Evolutionary conservation across 2,888 invertebrate species (phyloP).

Genomic region (Apocheima hispidaria): DNA sequence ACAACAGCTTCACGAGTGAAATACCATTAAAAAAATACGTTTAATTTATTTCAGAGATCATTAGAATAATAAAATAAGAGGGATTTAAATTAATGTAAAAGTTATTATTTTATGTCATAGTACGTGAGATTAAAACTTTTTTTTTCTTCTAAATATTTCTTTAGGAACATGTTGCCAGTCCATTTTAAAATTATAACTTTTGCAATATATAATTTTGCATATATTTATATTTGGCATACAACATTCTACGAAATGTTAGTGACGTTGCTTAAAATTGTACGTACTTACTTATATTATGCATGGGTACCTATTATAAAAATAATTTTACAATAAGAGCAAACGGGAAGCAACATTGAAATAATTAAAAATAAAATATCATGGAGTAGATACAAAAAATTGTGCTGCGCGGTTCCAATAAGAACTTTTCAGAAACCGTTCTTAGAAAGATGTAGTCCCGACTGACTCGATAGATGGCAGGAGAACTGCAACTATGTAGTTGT

Average conservation of each 20-base stretch:
- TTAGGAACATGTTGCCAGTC: constrained; percentile 24
- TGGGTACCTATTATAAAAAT: not conserved
- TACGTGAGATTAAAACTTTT: not conserved
- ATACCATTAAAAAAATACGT: not conserved
- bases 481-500: no score
- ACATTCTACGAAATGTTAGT: constrained; percentile 11
- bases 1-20: constrained; percentile 3
- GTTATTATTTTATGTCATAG: not conserved
- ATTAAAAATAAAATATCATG: no score
- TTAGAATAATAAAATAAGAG: not conserved
- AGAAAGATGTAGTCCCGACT: no score
- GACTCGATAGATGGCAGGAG: no score
- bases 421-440: no score
- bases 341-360: not conserved
- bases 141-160: constrained; percentile 1
- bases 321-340: not conserved
- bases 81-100: no score
- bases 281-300: constrained; percentile 33
- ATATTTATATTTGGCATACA: constrained; percentile 16
- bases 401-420: no score
- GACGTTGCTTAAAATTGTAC: constrained; percentile 2
- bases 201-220: not conserved
- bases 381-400: no score
- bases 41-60: constrained; percentile 29
- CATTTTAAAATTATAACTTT: not conserved